Evolutionary conservation across 2,888 invertebrate species (phyloP).

Genomic region (Sarcophaga subvicina): DNA sequence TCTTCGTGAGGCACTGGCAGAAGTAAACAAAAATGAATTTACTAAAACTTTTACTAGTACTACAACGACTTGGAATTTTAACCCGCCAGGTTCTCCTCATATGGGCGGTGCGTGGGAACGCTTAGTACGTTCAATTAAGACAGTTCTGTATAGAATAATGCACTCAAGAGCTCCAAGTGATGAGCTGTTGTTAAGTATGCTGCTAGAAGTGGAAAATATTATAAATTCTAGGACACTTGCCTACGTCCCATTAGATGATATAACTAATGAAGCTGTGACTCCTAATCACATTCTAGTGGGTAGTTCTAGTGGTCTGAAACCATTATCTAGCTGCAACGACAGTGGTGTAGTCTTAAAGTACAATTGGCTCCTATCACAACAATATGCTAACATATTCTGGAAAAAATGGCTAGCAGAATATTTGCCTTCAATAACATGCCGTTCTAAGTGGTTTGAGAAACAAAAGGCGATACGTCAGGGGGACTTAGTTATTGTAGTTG

Average conservation of each 20-base stretch:
- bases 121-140: slow-evolving; percentile 1
- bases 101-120: slow-evolving; percentile 3
- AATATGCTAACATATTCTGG: too few species aligned
- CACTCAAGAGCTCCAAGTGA: slow-evolving; percentile 4
- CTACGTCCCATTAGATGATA: slow-evolving; percentile 3
- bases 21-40: background rate
- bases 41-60: background rate
- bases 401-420: too few species aligned
- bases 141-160: slow-evolving; percentile 19
- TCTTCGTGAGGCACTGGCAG: slow-evolving; percentile 21
- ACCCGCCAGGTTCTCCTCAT: background rate
- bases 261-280: background rate
- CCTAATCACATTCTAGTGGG: background rate
- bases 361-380: too few species aligned
- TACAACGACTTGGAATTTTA: slow-evolving; percentile 8
- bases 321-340: too few species aligned
- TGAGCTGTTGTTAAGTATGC: slow-evolving; percentile 8
- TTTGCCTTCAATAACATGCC: too few species aligned
- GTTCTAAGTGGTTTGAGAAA: too few species aligned
- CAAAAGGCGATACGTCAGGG: too few species aligned
- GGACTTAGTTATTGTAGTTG: too few species aligned
- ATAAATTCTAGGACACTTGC: slow-evolving; percentile 25
- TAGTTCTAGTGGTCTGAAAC: too few species aligned
- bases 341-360: too few species aligned
- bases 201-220: slow-evolving; percentile 21